Conservation (phyloP, 2,797 vertebrate genomes). For the Lagorchestes hirsutus region DNA sequence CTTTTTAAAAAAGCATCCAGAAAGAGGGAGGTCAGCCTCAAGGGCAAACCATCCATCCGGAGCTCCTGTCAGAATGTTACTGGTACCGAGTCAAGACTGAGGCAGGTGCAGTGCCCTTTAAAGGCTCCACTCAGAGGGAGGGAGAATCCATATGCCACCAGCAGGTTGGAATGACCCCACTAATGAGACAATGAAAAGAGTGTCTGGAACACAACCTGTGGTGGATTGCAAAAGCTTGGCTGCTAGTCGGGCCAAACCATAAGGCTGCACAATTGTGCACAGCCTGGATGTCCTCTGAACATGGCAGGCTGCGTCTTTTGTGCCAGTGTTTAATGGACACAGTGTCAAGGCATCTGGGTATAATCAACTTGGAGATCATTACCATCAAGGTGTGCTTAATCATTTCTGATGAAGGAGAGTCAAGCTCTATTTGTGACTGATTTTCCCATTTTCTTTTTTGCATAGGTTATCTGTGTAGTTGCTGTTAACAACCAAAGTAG, state of each 20-base stretch:
- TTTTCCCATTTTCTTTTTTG: neutral
- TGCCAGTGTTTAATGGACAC: neutral
- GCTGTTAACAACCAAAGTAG: neutral
- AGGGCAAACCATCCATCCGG: neutral
- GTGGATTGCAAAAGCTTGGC: conserved; percentile 22
- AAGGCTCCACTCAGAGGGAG: neutral
- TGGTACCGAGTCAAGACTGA: neutral
- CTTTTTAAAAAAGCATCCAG: neutral
- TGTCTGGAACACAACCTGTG: neutral
- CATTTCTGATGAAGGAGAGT: too few relatives aligned
- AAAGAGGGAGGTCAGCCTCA: neutral
- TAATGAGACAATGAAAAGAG: neutral
- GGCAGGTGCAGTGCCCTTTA: neutral
- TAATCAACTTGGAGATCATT: fast-evolving
- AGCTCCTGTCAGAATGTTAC: neutral
- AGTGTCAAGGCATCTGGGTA: fast-evolving
- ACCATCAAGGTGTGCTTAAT: fast-evolving
- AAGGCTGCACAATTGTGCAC: conserved; percentile 9
- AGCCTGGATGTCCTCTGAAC: conserved; percentile 4
- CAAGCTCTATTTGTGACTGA: fast-evolving
- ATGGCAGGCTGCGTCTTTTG: neutral
- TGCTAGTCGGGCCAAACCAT: conserved; percentile 15
- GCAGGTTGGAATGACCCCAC: neutral
- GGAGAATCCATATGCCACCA: neutral
- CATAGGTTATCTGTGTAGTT: fast-evolving